Evolutionary conservation across 2,888 invertebrate genomes (phyloP), one percentile per base, ranked within the genome.

Genomic region (Lagria hirta): DNA sequence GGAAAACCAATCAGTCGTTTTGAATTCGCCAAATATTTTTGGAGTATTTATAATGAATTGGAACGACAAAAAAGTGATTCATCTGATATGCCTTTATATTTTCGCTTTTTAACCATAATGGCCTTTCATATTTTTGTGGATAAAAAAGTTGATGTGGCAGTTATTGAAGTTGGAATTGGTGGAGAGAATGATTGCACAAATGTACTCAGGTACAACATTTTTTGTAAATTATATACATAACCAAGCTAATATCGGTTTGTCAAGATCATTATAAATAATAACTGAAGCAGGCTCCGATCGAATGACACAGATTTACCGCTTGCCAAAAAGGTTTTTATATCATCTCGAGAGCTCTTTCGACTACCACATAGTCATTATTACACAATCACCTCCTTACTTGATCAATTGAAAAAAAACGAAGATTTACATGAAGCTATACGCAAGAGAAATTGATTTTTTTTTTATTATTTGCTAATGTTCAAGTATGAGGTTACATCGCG

Each of bases 161-260:
- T 99, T 22, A 69, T 99, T 7, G 99, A 99, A 75, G 98, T 98
- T 16, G 99, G 99, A 17, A 94, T 99, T 54, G 99, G 99, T 0
- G 99, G 99, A 0, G 81, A 87, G 61, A 83, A 84, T 51, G 99
- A 99, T 71, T 87, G 86, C 60, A 99, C 99, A 1, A 99, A 99
- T 74, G 75, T 97, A 27, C 68, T 99, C 36, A 80, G 82, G 88
- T 88, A 69, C 4, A 33, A 33, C 13, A 13, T 13, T 33, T 21
- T 11, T 23, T 2, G n/a, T 34, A n/a, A n/a, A 14, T 34, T 34
- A 13, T 33, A 17, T 16, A 11, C 26, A 16, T 14, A 26, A 33
- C 12, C 7, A 7, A n/a, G n/a, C n/a, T n/a, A n/a, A n/a, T n/a
- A n/a, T n/a, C n/a, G n/a, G n/a, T 18, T 5, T 18, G 20, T 18